phyloP scores from a whole-genome alignment of 2,888 invertebrate genomes.

The Calliphora vomitoria region DNA sequence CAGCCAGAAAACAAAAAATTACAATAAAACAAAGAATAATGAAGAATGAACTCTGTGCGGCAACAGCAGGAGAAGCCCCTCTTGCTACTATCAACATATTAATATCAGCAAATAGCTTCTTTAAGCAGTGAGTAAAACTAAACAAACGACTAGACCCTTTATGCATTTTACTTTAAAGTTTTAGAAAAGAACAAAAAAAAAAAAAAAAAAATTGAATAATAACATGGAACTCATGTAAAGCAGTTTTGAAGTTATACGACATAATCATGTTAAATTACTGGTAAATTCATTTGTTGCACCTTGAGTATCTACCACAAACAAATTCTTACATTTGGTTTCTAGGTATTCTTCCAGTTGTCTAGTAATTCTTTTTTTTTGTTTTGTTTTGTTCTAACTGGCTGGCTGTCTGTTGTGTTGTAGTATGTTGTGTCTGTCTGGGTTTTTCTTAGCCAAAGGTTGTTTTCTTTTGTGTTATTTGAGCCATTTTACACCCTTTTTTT shows the following conservation, averaged over 20 bases:
- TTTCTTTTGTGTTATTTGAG: constrained; percentile 69
- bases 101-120: constrained; percentile 69
- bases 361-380: constrained; percentile 30
- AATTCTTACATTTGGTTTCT: constrained; percentile 68
- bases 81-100: constrained; percentile 67
- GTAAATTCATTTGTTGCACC: constrained; percentile 82
- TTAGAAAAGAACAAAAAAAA: constrained; percentile 9
- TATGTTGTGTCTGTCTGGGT: constrained; percentile 35
- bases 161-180: constrained; percentile 35
- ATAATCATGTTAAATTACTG: constrained; percentile 83
- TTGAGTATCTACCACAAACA: constrained; percentile 38
- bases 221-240: constrained; percentile 54
- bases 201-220: constrained; percentile 37
- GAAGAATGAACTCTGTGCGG: constrained; percentile 40
- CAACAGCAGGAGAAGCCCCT: constrained; percentile 63
- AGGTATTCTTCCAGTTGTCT: constrained; percentile 55
- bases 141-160: constrained; percentile 48
- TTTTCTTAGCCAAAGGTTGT: constrained; percentile 47
- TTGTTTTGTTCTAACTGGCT: constrained; percentile 55
- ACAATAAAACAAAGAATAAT: neutral
- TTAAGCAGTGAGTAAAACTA: constrained; percentile 40
- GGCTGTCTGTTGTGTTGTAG: constrained; percentile 39
- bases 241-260: constrained; percentile 75
- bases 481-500: constrained; percentile 71
- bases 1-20: constrained; percentile 15